Evolutionary conservation across 2,797 vertebrate genomes (phyloP).

Genomic region (Arctocebus calabarensis): DNA sequence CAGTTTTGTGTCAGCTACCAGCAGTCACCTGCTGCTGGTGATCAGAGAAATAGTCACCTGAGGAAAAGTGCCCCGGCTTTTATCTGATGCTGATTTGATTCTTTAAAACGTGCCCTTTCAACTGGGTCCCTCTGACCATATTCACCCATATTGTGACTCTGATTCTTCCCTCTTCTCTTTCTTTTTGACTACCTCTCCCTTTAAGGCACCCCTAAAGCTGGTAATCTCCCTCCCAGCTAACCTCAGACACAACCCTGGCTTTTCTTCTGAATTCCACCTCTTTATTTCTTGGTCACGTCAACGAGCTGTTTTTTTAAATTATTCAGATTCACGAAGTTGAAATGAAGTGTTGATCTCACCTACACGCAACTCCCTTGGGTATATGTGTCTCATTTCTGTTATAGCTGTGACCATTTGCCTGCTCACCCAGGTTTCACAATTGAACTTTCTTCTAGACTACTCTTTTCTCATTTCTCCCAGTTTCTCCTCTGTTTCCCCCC

Average conservation of each 20-base stretch:
- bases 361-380: background rate
- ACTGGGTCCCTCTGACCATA: background rate
- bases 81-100: background rate
- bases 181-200: background rate
- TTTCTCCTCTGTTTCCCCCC: background rate
- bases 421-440: background rate
- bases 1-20: rapidly evolving
- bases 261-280: conserved; percentile 41
- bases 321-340: background rate
- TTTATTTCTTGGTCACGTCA: background rate
- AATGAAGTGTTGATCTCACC: background rate
- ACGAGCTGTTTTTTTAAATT: background rate
- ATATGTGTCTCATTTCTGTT: background rate
- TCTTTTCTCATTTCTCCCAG: background rate
- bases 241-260: background rate
- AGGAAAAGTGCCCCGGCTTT: background rate
- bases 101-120: background rate
- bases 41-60: background rate
- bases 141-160: background rate
- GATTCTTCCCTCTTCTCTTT: background rate
- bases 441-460: background rate
- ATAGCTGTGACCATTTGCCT: background rate
- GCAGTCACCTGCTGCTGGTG: background rate
- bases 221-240: background rate
- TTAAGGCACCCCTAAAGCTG: background rate